These are phyloP conservation scores for Chrysolina oricalcia DNA, from an alignment of 2,888 invertebrate species.

Conservation along the genomic window DNA sequence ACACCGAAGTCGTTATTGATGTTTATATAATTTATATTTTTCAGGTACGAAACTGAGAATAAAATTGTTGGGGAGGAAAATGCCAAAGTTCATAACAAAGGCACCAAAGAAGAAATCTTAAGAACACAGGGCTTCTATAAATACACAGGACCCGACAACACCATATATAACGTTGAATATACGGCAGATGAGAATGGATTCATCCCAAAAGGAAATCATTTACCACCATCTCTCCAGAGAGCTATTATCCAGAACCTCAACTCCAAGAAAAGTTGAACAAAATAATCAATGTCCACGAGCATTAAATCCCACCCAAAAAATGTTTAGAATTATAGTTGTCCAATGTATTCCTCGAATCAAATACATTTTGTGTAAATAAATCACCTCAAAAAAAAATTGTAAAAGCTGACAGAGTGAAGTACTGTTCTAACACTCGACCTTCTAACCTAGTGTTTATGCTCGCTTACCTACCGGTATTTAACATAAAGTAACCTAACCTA, in stretches of 20 bases:
- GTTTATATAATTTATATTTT: constrained; percentile 32
- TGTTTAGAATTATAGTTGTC: neutral
- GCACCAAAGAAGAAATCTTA: constrained; percentile 75
- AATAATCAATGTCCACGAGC: neutral
- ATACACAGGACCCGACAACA: constrained; percentile 77
- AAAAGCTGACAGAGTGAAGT: too few relatives aligned
- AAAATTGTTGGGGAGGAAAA: constrained; percentile 77
- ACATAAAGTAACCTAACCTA: too few relatives aligned
- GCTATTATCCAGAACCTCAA: constrained; percentile 32
- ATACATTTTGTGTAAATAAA: too few relatives aligned
- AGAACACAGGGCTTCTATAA: constrained; percentile 79
- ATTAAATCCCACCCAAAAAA: neutral
- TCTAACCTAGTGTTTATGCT: too few relatives aligned
- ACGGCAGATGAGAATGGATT: constrained; percentile 78
- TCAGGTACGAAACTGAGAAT: constrained; percentile 77
- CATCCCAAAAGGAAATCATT: constrained; percentile 66
- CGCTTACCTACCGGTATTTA: too few relatives aligned
- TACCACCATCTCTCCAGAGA: constrained; percentile 44
- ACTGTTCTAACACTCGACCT: too few relatives aligned
- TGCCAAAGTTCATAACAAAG: constrained; percentile 73
- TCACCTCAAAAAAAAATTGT: too few relatives aligned
- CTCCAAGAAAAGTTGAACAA: neutral
- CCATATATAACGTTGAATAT: constrained; percentile 76
- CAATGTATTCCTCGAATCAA: too few relatives aligned
- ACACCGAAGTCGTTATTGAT: neutral